Conservation (phyloP, 1,140 invertebrate genomes). For the Andricus grossulariae region DNA sequence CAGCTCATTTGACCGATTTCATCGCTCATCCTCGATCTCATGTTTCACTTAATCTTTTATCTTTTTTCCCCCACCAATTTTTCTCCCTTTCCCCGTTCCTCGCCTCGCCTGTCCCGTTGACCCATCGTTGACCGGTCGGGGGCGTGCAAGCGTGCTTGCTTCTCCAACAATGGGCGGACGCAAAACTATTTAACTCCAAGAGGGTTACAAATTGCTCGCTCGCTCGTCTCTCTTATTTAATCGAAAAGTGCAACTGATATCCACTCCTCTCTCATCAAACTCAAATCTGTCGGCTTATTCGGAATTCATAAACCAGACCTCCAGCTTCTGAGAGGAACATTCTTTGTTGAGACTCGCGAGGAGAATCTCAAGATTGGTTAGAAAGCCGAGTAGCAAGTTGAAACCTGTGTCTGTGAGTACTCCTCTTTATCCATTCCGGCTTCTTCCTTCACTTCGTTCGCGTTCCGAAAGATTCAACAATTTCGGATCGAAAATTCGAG, state of each 20-base stretch:
- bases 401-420: background rate
- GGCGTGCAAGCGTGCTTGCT: slow-evolving; percentile 53
- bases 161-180: slow-evolving; percentile 59
- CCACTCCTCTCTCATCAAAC: background rate
- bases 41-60: slow-evolving; percentile 36
- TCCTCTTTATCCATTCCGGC: slow-evolving; percentile 11
- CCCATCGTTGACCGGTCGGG: slow-evolving; percentile 57
- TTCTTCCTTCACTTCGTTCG: slow-evolving; percentile 14
- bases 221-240: background rate
- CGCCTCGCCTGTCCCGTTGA: slow-evolving; percentile 29
- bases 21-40: background rate
- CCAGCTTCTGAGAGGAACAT: background rate
- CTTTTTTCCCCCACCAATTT: slow-evolving; percentile 32
- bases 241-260: background rate
- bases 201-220: slow-evolving; percentile 11
- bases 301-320: background rate
- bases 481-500: too few species aligned
- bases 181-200: slow-evolving; percentile 56
- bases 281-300: background rate
- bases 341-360: background rate
- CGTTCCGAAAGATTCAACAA: background rate
- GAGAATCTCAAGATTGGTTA: background rate
- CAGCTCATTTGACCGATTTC: too few species aligned
- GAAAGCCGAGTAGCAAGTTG: slow-evolving; percentile 14
- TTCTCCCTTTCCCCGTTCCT: slow-evolving; percentile 39